Base-by-base conservation (phyloP, 2,113 vertebrate species). In the Alosa alosa region DNA sequence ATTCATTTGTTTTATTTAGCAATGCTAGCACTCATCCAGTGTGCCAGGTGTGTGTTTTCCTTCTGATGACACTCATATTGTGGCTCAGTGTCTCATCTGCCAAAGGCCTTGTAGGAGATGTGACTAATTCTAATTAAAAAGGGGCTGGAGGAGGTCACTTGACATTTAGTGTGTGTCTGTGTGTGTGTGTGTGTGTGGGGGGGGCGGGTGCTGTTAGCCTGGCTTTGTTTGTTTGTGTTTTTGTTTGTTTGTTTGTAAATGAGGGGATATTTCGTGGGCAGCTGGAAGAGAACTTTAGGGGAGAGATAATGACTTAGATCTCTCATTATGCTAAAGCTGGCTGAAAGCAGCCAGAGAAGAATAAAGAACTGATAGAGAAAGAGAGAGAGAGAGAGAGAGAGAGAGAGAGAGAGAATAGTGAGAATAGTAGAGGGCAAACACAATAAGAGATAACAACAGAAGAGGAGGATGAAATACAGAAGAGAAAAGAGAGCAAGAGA, bases 261-360 rank as follows among this genome's bases (percentile, higher is more conserved):
- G 72, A 36, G 25, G 31, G 72, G n/a, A 36, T 13, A 36, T 41
- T 78, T 17, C 17, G 72, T 36, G 9, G 72, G 36, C 31, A 36
- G 31, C 18, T 60, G 31, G 50, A 50, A n/a, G 6, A 82, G 36
- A 45, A 55, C 55, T 47, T 20, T 11, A 9, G 39, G 83, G 22
- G 68, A 36, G n/a, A 81, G 41, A 55, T 49, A 10, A 52, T 55
- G 41, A n/a, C 20, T 22, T 7, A 72, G 25, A 68, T 50, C 9
- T 31, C 60, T 83, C 57, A 78, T 83, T 52, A 86, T 78, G 25
- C 82, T 22, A 83, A 75, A 52, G 20, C 31, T 31, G 36, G 39
- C 18, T 86, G 86, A 84, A 4, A 41, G 18, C 75, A 78, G 25
- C 8, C 1, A 81, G 72, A 22, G 5, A 5, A 36, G 25, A 22